Percentiles rank a stretch among this genome's conserved stretches.
phyloP scores from a whole-genome alignment of 2,113 vertebrate species.

The Nyctereutes procyonoides region DNA sequence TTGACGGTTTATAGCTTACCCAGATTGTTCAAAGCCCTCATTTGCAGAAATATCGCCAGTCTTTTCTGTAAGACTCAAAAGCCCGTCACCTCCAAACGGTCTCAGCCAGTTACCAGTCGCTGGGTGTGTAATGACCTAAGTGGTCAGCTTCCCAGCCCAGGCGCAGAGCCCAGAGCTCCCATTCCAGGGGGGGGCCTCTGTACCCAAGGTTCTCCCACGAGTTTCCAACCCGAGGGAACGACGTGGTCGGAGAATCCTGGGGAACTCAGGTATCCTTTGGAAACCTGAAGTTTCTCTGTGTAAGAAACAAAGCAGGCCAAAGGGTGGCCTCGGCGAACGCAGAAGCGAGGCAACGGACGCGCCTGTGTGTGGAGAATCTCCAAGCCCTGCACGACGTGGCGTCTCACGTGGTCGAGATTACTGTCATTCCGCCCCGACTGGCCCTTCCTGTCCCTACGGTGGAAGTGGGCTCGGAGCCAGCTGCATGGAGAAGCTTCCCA shows the following conservation, averaged over 20 bases:
- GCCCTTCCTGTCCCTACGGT: not conserved
- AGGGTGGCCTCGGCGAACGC: slow-evolving; percentile 9
- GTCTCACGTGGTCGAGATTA: slow-evolving; percentile 61
- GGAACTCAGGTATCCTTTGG: slow-evolving; percentile 21
- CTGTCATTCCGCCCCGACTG: slow-evolving; percentile 8
- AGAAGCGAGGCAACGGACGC: slow-evolving; percentile 54
- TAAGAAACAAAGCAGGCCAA: slow-evolving; percentile 57
- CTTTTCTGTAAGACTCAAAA: slow-evolving; percentile 11
- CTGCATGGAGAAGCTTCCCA: slow-evolving; percentile 63
- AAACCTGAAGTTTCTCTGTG: slow-evolving; percentile 51
- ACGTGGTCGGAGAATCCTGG: not conserved
- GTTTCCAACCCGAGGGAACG: slow-evolving; percentile 22
- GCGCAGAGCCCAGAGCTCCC: not conserved
- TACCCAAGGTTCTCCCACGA: not conserved
- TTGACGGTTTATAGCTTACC: not conserved
- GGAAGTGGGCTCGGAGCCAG: slow-evolving; percentile 43
- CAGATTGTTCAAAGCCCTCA: not conserved
- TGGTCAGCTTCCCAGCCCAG: not conserved
- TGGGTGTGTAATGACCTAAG: not conserved
- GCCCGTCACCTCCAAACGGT: not conserved
- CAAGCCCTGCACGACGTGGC: slow-evolving; percentile 23
- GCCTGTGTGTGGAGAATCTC: slow-evolving; percentile 46
- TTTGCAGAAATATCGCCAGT: not conserved
- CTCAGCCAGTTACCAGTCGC: not conserved
- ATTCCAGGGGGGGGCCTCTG: not conserved